These are phyloP conservation scores for Allophyes oxyacanthae DNA, from an alignment of 2,888 invertebrate species.

Conservation along the genomic window DNA sequence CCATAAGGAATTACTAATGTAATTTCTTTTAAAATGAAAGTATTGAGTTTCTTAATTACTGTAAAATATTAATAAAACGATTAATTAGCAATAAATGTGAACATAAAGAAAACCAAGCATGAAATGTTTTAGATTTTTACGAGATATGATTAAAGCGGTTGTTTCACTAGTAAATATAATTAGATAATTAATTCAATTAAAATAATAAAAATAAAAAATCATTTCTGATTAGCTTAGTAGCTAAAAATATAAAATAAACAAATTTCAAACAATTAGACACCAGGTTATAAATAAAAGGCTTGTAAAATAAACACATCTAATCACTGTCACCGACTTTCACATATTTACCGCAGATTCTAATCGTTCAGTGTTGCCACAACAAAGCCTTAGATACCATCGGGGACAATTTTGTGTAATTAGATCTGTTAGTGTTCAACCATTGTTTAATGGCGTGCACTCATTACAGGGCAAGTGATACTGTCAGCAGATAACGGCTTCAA, in stretches of 20 bases:
- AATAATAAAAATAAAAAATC: no score
- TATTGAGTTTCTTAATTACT: no score
- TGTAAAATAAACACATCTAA: constrained; percentile 23
- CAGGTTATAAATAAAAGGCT: not conserved
- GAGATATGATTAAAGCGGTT: not conserved
- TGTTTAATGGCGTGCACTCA: constrained; percentile 43
- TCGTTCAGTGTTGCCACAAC: constrained; percentile 50
- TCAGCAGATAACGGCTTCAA: constrained; percentile 40
- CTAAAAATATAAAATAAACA: not conserved
- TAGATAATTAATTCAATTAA: no score
- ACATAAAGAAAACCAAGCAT: no score
- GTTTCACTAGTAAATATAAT: constrained; percentile 6
- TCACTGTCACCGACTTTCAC: constrained; percentile 52
- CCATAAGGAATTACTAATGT: no score
- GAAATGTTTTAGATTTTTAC: no score
- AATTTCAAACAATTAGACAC: not conserved
- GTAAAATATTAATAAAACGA: no score
- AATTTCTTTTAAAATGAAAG: no score
- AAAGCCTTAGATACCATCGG: constrained; percentile 55
- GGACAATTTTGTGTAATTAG: constrained; percentile 58
- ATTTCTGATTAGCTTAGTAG: no score
- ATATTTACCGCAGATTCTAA: constrained; percentile 43
- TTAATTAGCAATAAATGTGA: no score
- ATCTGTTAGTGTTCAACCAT: constrained; percentile 45
- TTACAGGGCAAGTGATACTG: constrained; percentile 40